These are phyloP conservation scores for Diarsia rubi DNA, from an alignment of 2,888 invertebrate genomes.

Conservation along the genomic window DNA sequence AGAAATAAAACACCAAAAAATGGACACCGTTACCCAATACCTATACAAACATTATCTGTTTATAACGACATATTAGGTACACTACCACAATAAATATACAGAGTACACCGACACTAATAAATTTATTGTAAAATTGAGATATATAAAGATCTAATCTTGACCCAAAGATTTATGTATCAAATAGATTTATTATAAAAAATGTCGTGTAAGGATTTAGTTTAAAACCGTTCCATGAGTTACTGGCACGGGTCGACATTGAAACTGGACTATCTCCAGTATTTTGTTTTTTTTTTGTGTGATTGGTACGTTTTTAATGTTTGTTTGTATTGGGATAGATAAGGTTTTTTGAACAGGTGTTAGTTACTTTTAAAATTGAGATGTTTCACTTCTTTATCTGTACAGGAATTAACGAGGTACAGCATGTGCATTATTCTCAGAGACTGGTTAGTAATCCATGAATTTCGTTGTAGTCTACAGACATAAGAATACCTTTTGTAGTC, in stretches of 20 bases:
- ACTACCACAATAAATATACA: conserved; percentile 83
- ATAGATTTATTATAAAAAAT: conserved; percentile 83
- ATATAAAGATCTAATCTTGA: conserved; percentile 88
- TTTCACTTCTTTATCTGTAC: background rate
- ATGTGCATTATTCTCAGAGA: background rate
- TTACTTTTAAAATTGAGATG: background rate
- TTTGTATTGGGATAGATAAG: conserved; percentile 26
- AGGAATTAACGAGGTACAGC: background rate
- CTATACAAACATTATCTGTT: conserved; percentile 80
- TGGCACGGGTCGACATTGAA: conserved; percentile 45
- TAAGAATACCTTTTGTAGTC: background rate
- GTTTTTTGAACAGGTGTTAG: background rate
- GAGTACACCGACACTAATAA: conserved; percentile 81
- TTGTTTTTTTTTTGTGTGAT: conserved; percentile 28
- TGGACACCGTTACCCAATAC: conserved; percentile 79
- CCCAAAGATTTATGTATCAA: conserved; percentile 83
- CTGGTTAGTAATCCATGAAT: background rate
- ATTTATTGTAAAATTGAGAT: conserved; percentile 89
- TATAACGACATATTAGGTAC: conserved; percentile 87
- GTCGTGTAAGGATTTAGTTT: conserved; percentile 67
- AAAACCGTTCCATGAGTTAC: conserved; percentile 58
- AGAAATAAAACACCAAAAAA: conserved; percentile 77
- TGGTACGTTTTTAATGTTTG: conserved; percentile 42
- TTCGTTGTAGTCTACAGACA: background rate
- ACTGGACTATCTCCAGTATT: conserved; percentile 54